A percentile compares a stretch with the other conserved stretches of the same genome.
phyloP scores from a whole-genome alignment of 2,113 vertebrate genomes.

The Mungos mungo region DNA sequence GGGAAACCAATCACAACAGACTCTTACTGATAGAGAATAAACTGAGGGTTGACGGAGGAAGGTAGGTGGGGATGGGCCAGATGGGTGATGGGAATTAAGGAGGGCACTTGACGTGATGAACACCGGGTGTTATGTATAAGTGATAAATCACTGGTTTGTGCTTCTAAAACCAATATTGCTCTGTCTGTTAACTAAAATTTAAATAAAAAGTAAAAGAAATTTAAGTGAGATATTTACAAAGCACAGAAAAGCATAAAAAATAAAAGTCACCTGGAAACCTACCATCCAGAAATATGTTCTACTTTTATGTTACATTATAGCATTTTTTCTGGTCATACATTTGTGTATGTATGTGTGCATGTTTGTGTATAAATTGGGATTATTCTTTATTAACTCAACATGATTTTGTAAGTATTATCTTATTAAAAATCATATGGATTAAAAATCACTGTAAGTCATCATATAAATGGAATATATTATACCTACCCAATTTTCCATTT shows the following conservation, averaged over 20 bases:
- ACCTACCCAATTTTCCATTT: not conserved
- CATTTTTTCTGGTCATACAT: not conserved
- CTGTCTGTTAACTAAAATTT: too few relatives aligned
- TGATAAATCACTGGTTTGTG: too few relatives aligned
- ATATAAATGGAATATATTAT: not conserved
- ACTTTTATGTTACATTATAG: not conserved
- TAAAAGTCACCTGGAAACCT: not conserved
- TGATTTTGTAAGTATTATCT: not conserved
- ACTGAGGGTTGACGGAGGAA: too few relatives aligned
- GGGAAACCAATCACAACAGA: too few relatives aligned
- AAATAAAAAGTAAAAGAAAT: not conserved
- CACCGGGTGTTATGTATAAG: too few relatives aligned
- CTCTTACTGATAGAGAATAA: too few relatives aligned
- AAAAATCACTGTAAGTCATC: conserved; percentile 4
- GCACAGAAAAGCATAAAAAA: not conserved
- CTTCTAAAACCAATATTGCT: too few relatives aligned
- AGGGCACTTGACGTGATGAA: too few relatives aligned
- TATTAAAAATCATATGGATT: conserved; percentile 12
- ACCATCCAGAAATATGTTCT: conserved; percentile 5
- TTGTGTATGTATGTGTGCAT: not conserved
- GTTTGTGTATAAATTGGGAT: not conserved
- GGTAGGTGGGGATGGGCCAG: too few relatives aligned
- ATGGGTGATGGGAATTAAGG: too few relatives aligned
- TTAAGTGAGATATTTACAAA: not conserved
- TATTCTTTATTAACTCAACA: not conserved